phyloP scores from a whole-genome alignment of 2,797 vertebrate species.

The Petrocephalus schoutedeni region DNA sequence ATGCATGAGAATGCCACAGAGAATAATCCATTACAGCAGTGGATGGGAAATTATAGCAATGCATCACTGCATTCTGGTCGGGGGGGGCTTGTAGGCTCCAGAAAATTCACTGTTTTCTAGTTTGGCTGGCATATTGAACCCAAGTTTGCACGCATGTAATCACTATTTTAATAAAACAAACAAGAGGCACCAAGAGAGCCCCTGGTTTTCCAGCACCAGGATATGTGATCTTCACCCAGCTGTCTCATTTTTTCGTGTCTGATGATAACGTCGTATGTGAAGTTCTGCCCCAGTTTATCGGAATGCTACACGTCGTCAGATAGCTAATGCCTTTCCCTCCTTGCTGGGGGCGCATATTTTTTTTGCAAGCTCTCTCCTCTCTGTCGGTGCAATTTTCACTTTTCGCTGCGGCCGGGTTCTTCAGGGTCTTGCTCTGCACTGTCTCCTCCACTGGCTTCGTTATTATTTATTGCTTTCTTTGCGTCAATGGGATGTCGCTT shows the following conservation, averaged over 20 bases:
- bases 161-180: not conserved
- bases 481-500: not conserved
- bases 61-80: not conserved
- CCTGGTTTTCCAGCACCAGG: too few species aligned
- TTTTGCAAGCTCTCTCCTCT: not conserved
- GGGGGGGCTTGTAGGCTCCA: not conserved
- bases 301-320: not conserved
- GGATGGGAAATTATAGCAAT: slow-evolving; percentile 21
- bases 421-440: not conserved
- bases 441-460: not conserved
- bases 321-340: not conserved
- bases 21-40: slow-evolving; percentile 29
- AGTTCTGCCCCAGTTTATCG: not conserved
- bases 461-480: not conserved
- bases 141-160: not conserved
- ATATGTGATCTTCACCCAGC: not conserved
- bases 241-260: not conserved
- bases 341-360: not conserved
- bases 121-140: not conserved
- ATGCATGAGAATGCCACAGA: slow-evolving; percentile 31
- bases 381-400: not conserved
- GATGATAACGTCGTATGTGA: not conserved
- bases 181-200: not conserved
- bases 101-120: not conserved
- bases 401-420: not conserved